phyloP scores from a whole-genome alignment of 2,113 vertebrate genomes.

The Nannobrachium achirus region DNA sequence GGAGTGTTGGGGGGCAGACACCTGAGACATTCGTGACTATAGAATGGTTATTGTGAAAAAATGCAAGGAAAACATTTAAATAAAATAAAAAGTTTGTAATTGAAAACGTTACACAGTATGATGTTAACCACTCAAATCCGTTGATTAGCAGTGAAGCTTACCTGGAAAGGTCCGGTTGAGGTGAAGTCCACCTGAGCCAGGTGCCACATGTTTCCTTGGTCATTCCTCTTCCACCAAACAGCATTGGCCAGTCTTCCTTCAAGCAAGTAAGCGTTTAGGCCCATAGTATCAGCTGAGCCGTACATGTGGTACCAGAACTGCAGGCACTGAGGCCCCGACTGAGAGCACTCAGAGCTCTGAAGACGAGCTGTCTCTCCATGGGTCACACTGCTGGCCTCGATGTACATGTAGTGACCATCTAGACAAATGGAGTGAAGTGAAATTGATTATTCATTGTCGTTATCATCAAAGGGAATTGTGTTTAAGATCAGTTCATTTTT shows the following conservation, averaged over 20 bases:
- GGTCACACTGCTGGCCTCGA: slow-evolving; percentile 61
- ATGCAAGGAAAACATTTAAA: no score
- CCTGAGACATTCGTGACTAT: no score
- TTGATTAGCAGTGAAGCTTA: slow-evolving; percentile 17
- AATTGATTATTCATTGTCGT: no score
- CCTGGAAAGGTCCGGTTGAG: slow-evolving; percentile 61
- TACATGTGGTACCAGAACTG: slow-evolving; percentile 90
- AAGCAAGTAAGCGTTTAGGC: slow-evolving; percentile 73
- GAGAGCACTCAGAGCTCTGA: slow-evolving; percentile 73
- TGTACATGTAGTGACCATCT: slow-evolving; percentile 83
- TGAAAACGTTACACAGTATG: no score
- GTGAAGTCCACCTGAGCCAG: slow-evolving; percentile 70
- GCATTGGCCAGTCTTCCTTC: slow-evolving; percentile 35
- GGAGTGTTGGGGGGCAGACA: no score
- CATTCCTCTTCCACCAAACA: slow-evolving; percentile 62
- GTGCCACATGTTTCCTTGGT: slow-evolving; percentile 76
- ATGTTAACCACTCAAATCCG: no score
- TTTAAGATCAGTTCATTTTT: no score
- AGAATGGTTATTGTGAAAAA: no score
- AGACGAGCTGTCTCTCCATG: slow-evolving; percentile 74
- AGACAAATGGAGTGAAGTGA: not conserved
- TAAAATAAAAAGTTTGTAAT: no score
- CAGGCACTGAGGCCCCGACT: slow-evolving; percentile 78
- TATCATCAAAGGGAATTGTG: no score
- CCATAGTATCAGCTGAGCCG: slow-evolving; percentile 72